Evolutionary conservation across 2,888 invertebrate genomes (phyloP), one percentile per base, ranked within the genome.

Genomic region (Myopa tessellatipennis): DNA sequence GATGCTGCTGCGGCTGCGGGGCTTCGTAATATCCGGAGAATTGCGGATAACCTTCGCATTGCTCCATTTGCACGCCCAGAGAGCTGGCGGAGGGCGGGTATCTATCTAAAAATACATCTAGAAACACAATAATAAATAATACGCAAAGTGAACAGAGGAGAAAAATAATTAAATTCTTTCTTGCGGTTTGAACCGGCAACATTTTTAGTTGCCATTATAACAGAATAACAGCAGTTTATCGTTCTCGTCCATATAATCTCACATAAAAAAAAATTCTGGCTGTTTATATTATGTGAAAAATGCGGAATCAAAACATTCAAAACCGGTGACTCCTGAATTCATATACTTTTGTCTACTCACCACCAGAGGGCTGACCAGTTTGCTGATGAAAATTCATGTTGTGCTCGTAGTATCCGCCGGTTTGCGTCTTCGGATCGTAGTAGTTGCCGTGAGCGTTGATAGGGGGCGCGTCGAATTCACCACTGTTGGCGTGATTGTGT

Each of bases 1-100:
- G 80, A 92, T 16, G 80, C 82, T 79, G 86, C 81, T 86, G 91
- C 87, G 86, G 90, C 88, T 78, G 90, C 45, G 82, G 78, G n/a
- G 84, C 80, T 58, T 87, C 87, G 58, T 87, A 87, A 70, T 81
- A 83, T 12, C 83, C 83, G 76, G 85, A 85, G 61, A 86, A 87
- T 52, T 83, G 85, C 50, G 83, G 84, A 34, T 76, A 61, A 55
- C 83, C 84, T 61, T 87, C 87, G 77, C 88, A 87, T 76, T 86
- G 87, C 72, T 88, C 88, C 83, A 87, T 87, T 77, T 87, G 88
- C 68, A 87, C 81, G 0, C 87, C 87, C 8, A 87, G 83, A 0
- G 87, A 85, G 52, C 85, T 86, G 16, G 81, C 83, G 18, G 79
- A 81, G 0, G 82, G 81, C 26, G 82, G 80, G 50, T 69, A 81